Percentiles rank a stretch among this genome's conserved stretches.
Conservation (phyloP, 2,797 vertebrate species). For the Rhinogobio ventralis region DNA sequence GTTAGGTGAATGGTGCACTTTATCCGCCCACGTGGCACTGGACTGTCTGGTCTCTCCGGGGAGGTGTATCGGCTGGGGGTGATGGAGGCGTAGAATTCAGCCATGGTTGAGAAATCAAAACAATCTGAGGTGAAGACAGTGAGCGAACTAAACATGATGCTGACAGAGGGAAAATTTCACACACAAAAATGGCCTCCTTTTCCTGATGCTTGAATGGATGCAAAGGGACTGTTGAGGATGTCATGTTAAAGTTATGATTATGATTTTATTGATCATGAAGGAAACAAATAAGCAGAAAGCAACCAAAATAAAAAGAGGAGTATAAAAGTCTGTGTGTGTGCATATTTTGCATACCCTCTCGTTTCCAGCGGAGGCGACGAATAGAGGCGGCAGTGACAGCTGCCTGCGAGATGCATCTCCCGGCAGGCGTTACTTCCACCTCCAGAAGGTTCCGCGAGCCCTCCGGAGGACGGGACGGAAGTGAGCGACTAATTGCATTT, state of each 20-base stretch:
- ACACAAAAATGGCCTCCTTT: constrained; percentile 9
- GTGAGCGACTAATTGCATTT: constrained; percentile 95
- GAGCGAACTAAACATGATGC: constrained; percentile 38
- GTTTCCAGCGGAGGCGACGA: constrained; percentile 96
- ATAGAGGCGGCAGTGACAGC: constrained; percentile 98
- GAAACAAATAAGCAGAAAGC: background rate
- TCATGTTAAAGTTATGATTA: background rate
- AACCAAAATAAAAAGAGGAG: background rate
- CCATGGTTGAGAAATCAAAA: constrained; percentile 97
- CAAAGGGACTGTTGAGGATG: constrained; percentile 2
- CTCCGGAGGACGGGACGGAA: constrained; percentile 91
- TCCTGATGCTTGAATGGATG: background rate
- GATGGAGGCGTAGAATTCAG: constrained; percentile 90
- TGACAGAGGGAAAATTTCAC: background rate
- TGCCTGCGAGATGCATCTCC: constrained; percentile 92
- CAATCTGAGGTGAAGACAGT: constrained; percentile 92
- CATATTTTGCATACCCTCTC: constrained; percentile 84
- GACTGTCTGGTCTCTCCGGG: constrained; percentile 87
- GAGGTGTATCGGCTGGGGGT: constrained; percentile 80
- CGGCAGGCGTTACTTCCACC: constrained; percentile 95
- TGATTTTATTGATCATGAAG: background rate
- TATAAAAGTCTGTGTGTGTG: background rate
- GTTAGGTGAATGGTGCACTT: constrained; percentile 64
- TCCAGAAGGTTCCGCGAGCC: constrained; percentile 90
- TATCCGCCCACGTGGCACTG: constrained; percentile 87